Evolutionary conservation across 2,797 vertebrate species (phyloP).

Genomic region (Pangasius krempfi): DNA sequence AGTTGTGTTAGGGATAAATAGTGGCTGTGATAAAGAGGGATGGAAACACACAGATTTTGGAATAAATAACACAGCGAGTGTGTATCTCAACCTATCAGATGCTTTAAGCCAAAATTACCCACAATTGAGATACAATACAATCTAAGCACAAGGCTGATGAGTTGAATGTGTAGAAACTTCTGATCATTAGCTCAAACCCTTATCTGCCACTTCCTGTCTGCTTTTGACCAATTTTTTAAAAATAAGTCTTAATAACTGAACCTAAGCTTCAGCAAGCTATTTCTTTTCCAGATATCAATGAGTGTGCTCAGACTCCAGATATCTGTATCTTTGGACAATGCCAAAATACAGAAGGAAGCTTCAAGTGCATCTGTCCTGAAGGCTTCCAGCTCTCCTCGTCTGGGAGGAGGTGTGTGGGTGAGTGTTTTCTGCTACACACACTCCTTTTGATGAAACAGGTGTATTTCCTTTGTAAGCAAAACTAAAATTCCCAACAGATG

Average conservation of each 20-base stretch:
- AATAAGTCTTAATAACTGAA: too few relatives aligned
- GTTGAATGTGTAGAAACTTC: not conserved
- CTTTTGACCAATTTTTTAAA: not conserved
- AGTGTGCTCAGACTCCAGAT: conserved; percentile 88
- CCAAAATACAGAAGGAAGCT: conserved; percentile 91
- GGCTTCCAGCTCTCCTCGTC: conserved; percentile 90
- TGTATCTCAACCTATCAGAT: not conserved
- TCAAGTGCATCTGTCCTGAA: conserved; percentile 87
- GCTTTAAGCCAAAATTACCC: not conserved
- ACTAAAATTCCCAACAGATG: not conserved
- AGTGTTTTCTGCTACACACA: conserved; percentile 48
- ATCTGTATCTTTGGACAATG: conserved; percentile 90
- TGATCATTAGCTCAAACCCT: not conserved
- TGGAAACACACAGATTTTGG: too few relatives aligned
- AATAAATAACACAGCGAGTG: not conserved
- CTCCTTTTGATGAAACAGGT: not conserved
- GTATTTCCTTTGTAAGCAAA: too few relatives aligned
- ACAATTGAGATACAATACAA: not conserved
- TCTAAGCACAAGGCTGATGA: not conserved
- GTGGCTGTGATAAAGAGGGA: not conserved
- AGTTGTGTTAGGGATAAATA: not conserved
- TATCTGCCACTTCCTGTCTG: not conserved
- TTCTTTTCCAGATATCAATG: conserved; percentile 85
- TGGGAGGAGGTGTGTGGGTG: conserved; percentile 92
- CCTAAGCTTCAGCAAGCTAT: not conserved